phyloP scores from a whole-genome alignment of 2,113 vertebrate species.

The Laticauda laticaudata region DNA sequence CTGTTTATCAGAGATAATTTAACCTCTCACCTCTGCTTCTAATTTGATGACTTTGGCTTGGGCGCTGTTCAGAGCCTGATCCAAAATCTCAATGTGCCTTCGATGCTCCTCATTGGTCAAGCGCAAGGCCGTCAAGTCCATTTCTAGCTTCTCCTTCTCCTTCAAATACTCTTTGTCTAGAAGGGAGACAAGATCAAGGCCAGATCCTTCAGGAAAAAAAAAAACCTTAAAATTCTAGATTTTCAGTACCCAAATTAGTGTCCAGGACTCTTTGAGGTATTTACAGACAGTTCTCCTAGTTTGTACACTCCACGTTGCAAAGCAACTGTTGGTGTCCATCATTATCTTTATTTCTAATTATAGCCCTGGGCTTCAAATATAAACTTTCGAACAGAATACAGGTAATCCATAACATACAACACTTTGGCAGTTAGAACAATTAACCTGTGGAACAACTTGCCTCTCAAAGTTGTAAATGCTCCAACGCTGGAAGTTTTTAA shows the following conservation, averaged over 20 bases:
- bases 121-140: slow-evolving; percentile 75
- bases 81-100: slow-evolving; percentile 81
- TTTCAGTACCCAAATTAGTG: background rate
- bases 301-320: background rate
- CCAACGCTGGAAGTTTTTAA: too few relatives aligned
- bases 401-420: too few relatives aligned
- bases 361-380: background rate
- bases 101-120: slow-evolving; percentile 79
- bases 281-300: background rate
- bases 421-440: too few relatives aligned
- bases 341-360: background rate
- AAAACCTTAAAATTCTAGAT: background rate
- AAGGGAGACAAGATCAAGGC: slow-evolving; percentile 55
- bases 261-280: background rate
- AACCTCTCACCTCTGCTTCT: slow-evolving; percentile 79
- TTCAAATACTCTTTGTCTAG: slow-evolving; percentile 78
- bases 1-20: background rate
- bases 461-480: too few relatives aligned
- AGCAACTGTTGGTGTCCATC: background rate
- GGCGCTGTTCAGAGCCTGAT: slow-evolving; percentile 80
- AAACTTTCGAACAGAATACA: background rate
- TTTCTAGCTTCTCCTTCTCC: slow-evolving; percentile 81
- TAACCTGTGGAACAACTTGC: too few relatives aligned
- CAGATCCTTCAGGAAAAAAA: slow-evolving; percentile 36
- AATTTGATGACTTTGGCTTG: slow-evolving; percentile 82